Conservation (phyloP, 2,888 invertebrate genomes). For the Caenorhabditis sp. region DNA sequence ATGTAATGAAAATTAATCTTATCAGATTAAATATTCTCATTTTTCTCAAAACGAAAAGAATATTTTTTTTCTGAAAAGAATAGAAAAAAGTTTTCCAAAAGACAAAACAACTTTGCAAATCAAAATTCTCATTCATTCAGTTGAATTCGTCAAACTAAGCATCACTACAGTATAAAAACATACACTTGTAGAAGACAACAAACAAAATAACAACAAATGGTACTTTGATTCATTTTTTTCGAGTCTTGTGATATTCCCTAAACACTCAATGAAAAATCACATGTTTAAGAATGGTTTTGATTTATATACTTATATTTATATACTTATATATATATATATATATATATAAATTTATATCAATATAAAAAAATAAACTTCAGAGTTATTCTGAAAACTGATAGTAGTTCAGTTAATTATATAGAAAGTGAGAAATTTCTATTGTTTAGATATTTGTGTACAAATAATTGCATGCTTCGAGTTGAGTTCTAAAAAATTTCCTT, state of each 20-base stretch:
- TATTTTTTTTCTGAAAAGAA: not conserved
- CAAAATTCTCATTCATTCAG: too few species aligned
- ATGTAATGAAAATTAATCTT: not conserved
- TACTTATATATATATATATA: too few species aligned
- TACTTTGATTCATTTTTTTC: not conserved
- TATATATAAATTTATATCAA: too few species aligned
- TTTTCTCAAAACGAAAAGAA: not conserved
- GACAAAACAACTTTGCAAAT: not conserved
- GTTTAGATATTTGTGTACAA: too few species aligned
- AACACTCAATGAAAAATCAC: not conserved
- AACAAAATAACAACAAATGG: not conserved
- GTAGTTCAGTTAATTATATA: too few species aligned
- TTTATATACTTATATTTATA: not conserved
- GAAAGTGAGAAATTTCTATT: too few species aligned
- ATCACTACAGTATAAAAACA: too few species aligned
- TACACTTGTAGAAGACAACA: too few species aligned
- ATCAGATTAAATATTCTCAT: not conserved
- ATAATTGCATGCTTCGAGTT: too few species aligned
- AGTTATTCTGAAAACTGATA: too few species aligned
- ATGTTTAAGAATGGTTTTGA: not conserved
- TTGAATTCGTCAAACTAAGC: not conserved
- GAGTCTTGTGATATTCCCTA: not conserved
- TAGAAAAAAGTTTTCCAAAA: not conserved
- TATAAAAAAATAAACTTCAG: too few species aligned
- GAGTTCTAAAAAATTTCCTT: not conserved